Percentiles rank a stretch among this genome's conserved stretches.
Conservation (phyloP, 2,113 vertebrate species). For the Bujurquina vittata region DNA sequence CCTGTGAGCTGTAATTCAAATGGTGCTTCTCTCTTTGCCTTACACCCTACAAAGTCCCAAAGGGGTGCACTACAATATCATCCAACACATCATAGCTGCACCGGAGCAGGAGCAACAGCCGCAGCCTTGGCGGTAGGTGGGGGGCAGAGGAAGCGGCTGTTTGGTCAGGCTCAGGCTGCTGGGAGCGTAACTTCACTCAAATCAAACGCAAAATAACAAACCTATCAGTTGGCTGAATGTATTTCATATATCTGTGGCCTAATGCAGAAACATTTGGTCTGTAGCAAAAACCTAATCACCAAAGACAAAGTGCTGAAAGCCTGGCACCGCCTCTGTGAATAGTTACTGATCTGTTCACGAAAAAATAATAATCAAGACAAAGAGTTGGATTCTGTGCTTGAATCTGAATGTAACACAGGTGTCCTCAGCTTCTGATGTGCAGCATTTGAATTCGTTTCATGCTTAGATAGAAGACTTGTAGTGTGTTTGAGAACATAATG, state of each 20-base stretch:
- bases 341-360: neutral
- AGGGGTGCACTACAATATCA: neutral
- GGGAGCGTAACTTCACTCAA: neutral
- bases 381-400: neutral
- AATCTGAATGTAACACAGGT: slow-evolving; percentile 5
- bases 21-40: slow-evolving; percentile 49
- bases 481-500: neutral
- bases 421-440: neutral
- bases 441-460: neutral
- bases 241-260: neutral
- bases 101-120: neutral
- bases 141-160: neutral
- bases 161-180: neutral
- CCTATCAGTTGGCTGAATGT: slow-evolving; percentile 47
- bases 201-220: slow-evolving; percentile 22
- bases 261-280: slow-evolving; percentile 21
- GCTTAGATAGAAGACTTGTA: neutral
- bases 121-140: neutral
- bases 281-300: slow-evolving; percentile 51
- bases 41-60: slow-evolving; percentile 20
- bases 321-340: neutral
- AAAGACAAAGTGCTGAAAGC: slow-evolving; percentile 40
- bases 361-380: neutral
- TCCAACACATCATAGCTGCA: neutral
- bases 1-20: slow-evolving; percentile 28